Base-by-base conservation (phyloP, 53 echinoderm and acorn worm genomes). In the Luidia sarsii region DNA sequence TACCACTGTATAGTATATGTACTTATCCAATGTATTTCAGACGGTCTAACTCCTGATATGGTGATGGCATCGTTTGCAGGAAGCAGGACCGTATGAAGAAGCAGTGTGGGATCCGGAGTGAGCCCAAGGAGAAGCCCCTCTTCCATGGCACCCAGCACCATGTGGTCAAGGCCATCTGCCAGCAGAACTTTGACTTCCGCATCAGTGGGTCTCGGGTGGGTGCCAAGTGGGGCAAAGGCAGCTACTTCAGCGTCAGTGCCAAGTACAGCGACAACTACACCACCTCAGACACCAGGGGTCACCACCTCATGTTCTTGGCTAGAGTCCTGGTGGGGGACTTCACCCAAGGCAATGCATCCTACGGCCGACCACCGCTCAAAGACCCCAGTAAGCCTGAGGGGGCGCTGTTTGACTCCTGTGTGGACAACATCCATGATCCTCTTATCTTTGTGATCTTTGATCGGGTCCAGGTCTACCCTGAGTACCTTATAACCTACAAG, bases 121-220 rank as follows among this genome's bases (percentile, higher is more conserved):
- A 57, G 25, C 48, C 52, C 13, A 9, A 19, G 48, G 55, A 80
- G 28, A 59, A 59, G 61, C 68, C 61, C 39, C 86, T 86, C 19
- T 86, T 67, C 54, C 86, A 86, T 25, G 86, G 86, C 1, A 86
- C 86, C 16, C 48, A 22, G 14, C 20, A 24, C 36, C 3, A 79
- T 5, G n/a, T 54, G 8, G 39, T 30, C 3, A 38, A 50, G 2
- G 57, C 86, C 32, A 87, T 87, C 49, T 82, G 87, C 52, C 72
- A 48, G 49, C 82, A 87, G 45, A 86, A 86, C 59, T 86, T 86
- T 33, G 86, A 86, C 53, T 86, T 52, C 51, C n/a, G 86, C 52
- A 51, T 82, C 45, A 74, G 82, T 27, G 88, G 88, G 22, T 52
- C 74, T 24, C 82, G 41, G 27, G 65, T 48, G 6, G 88, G 88